These are phyloP conservation scores for Notothenia coriiceps DNA, from an alignment of 2,113 vertebrate genomes.

Conservation along the genomic window DNA sequence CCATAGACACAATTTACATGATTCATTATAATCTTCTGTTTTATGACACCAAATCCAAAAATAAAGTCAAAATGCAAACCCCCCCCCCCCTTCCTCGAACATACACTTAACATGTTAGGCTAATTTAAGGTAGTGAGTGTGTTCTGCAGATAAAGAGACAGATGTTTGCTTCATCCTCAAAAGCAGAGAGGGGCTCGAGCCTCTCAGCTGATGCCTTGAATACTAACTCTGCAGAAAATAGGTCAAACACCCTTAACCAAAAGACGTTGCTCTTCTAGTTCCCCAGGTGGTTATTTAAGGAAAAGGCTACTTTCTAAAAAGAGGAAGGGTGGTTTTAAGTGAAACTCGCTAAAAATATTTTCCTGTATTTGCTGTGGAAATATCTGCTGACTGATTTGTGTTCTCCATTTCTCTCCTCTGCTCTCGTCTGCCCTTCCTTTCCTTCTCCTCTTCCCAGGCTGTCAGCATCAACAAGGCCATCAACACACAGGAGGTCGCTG, in stretches of 20 bases:
- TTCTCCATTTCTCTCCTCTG: conserved; percentile 22
- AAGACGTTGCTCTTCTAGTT: conserved; percentile 26
- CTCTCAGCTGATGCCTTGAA: conserved; percentile 62
- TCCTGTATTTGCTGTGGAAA: conserved; percentile 7
- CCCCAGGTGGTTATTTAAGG: conserved; percentile 18
- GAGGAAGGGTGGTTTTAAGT: conserved; percentile 33
- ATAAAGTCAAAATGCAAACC: background rate
- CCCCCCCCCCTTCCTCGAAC: background rate
- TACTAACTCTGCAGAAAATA: conserved; percentile 67
- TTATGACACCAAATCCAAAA: background rate
- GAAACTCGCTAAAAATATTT: conserved; percentile 12
- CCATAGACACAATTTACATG: background rate
- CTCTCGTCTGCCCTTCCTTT: conserved; percentile 19
- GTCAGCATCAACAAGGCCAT: conserved; percentile 99
- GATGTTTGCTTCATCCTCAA: conserved; percentile 35
- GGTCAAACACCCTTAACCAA: conserved; percentile 55
- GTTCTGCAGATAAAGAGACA: conserved; percentile 31
- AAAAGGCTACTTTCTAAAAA: conserved; percentile 23
- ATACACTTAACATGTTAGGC: background rate
- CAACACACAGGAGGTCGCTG: conserved; percentile 98
- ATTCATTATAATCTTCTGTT: background rate
- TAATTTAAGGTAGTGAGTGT: conserved; percentile 11
- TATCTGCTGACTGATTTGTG: conserved; percentile 47
- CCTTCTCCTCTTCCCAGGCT: conserved; percentile 83
- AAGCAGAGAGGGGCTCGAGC: conserved; percentile 44